phyloP scores from a whole-genome alignment of 2,797 vertebrate species.

The Scolopax bukidnonensis region DNA sequence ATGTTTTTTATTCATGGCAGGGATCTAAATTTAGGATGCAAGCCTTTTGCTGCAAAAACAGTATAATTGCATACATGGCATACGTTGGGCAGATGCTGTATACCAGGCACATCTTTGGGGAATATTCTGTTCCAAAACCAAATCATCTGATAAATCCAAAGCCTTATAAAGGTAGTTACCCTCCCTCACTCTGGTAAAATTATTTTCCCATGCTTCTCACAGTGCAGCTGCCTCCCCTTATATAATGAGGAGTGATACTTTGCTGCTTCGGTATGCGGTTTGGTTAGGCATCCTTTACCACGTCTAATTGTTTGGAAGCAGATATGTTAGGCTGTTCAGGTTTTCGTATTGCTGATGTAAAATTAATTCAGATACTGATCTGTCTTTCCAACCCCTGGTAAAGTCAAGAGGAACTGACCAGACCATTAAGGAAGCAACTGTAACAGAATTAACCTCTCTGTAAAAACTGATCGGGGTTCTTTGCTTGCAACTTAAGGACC shows the following conservation, averaged over 20 bases:
- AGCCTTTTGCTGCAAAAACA: neutral
- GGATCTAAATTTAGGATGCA: neutral
- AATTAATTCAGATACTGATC: neutral
- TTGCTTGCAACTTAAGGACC: neutral
- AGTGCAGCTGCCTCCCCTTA: neutral
- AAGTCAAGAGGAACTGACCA: neutral
- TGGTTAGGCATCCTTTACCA: neutral
- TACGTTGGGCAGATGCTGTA: neutral
- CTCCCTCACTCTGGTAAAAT: neutral
- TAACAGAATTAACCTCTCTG: neutral
- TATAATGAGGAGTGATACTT: neutral
- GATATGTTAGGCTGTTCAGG: neutral
- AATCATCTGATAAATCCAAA: neutral
- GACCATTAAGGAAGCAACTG: neutral
- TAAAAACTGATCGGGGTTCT: neutral
- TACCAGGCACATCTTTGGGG: neutral
- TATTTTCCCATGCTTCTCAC: neutral
- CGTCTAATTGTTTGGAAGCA: neutral
- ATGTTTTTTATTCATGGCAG: neutral
- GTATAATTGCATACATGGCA: neutral
- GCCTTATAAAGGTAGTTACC: neutral
- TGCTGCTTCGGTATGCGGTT: neutral
- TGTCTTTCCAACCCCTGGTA: neutral
- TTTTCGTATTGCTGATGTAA: neutral
- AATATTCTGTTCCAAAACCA: neutral